A percentile compares a stretch with the other conserved stretches of the same genome.
Conservation (phyloP, 2,113 vertebrate species). For the Neopipo cinnamomea region DNA sequence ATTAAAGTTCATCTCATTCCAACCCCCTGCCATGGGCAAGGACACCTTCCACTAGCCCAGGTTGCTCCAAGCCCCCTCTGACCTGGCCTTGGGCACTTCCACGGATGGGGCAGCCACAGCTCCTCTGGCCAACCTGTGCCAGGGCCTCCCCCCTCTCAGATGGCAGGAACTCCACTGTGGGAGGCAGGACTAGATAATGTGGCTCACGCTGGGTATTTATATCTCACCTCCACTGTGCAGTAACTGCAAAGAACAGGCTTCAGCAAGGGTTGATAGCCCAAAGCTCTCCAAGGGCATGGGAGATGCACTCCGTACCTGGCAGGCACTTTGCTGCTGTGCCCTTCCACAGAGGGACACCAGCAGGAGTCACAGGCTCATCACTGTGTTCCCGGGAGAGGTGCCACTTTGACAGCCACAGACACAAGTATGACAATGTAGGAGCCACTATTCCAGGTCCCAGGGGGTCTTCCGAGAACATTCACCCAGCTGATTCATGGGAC, state of each 20-base stretch:
- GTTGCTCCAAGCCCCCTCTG: rapidly evolving
- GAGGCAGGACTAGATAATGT: neutral
- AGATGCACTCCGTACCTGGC: neutral
- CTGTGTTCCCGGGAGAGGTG: neutral
- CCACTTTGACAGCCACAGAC: neutral
- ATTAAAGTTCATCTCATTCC: neutral
- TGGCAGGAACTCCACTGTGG: neutral
- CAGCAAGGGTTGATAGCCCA: neutral
- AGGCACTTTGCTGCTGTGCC: neutral
- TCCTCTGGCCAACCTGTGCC: neutral
- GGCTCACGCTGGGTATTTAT: neutral
- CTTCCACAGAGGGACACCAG: neutral
- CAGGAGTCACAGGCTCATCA: neutral
- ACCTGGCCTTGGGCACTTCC: no score
- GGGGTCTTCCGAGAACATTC: neutral
- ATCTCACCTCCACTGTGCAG: neutral
- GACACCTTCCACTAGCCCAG: neutral
- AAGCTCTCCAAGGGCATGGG: neutral
- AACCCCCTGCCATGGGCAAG: neutral
- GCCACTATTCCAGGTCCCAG: neutral
- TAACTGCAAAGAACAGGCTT: neutral
- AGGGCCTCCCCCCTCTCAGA: rapidly evolving
- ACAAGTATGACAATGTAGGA: neutral
- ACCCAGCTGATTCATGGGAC: neutral
- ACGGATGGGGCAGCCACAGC: neutral